Evolutionary conservation across 2,797 vertebrate genomes (phyloP).

Genomic region (Chaetophractus vellerosus): DNA sequence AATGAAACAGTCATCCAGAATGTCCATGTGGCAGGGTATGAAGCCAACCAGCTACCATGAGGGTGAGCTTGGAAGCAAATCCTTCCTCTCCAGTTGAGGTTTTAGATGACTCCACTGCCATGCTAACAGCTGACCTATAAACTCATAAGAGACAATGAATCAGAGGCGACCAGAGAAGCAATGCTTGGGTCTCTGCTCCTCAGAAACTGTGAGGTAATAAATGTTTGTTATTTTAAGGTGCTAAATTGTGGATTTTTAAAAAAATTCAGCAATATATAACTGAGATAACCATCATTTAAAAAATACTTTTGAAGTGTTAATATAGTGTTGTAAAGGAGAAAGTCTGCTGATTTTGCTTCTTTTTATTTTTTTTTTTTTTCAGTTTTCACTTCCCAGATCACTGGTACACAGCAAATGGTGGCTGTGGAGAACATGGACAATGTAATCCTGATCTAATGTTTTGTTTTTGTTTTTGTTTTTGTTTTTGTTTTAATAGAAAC

Average conservation of each 20-base stretch:
- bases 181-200: background rate
- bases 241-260: background rate
- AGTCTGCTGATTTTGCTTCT: background rate
- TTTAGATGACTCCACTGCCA: background rate
- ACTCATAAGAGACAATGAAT: background rate
- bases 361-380: background rate
- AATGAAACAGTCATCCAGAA: background rate
- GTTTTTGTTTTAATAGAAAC: no score
- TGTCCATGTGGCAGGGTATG: background rate
- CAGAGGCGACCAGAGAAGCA: background rate
- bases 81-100: background rate
- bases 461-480: no score
- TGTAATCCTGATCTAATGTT: background rate
- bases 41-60: background rate
- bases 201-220: background rate
- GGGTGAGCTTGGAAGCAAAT: background rate
- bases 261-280: background rate
- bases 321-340: background rate
- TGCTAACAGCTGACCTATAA: background rate
- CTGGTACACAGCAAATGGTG: background rate
- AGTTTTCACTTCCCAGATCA: background rate
- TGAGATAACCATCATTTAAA: background rate
- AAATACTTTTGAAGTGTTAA: background rate
- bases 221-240: background rate
- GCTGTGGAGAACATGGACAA: background rate